Conservation (phyloP, 2,113 vertebrate species). For the Petroica traversi region DNA sequence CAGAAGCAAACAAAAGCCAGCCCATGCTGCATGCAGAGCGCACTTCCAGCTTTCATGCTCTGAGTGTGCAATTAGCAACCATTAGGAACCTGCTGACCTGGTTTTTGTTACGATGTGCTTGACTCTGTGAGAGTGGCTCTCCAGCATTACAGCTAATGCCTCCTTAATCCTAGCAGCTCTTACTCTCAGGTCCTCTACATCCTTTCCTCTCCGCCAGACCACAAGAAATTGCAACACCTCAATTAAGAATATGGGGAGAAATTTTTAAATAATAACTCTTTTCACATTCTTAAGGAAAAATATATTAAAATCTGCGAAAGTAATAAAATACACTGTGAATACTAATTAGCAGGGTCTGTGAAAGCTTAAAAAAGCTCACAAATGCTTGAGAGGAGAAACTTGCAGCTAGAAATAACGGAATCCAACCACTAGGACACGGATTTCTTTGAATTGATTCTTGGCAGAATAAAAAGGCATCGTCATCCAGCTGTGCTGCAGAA, state of each 20-base stretch:
- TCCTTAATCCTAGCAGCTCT: constrained; percentile 49
- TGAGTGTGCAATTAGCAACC: not conserved
- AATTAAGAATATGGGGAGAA: not conserved
- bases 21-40: not conserved
- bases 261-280: not conserved
- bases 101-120: not conserved
- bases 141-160: constrained; percentile 45
- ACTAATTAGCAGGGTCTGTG: not conserved
- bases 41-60: not conserved
- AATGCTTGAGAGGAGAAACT: not conserved
- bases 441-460: not conserved
- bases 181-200: constrained; percentile 47
- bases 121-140: constrained; percentile 3
- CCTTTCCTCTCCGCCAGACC: constrained; percentile 27
- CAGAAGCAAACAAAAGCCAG: constrained; percentile 7
- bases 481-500: not conserved
- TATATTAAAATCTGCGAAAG: not conserved
- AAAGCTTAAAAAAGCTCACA: constrained; percentile 1
- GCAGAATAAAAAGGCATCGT: constrained; percentile 1
- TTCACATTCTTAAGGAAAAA: not conserved
- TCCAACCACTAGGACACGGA: not conserved
- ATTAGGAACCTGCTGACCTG: constrained; percentile 28
- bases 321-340: not conserved
- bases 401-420: not conserved
- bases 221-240: not conserved